A percentile compares a stretch with the other conserved stretches of the same genome.
Conservation (phyloP, 2,113 vertebrate genomes). For the Oryzias javanicus region DNA sequence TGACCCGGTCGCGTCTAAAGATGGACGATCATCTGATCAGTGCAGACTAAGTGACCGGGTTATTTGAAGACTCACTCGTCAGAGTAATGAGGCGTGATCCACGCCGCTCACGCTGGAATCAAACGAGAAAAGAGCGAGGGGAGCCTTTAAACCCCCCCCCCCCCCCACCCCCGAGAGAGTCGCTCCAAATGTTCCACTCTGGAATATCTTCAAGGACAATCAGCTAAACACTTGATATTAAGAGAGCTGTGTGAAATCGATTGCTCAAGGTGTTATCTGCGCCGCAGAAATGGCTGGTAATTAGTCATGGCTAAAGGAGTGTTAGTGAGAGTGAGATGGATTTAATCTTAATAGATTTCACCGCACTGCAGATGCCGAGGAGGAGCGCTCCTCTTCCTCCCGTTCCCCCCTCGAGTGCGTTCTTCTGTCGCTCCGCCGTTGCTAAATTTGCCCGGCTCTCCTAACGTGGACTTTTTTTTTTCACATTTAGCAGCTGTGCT, state of each 20-base stretch:
- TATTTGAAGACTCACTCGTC: constrained; percentile 52
- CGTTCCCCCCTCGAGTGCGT: constrained; percentile 5
- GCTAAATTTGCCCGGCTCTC: constrained; percentile 30
- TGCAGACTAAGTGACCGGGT: constrained; percentile 29
- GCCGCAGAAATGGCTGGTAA: constrained; percentile 64
- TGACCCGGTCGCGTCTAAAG: no score
- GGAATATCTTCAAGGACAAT: constrained; percentile 76
- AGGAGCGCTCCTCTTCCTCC: constrained; percentile 3
- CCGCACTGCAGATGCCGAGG: constrained; percentile 65
- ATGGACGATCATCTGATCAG: constrained; percentile 31
- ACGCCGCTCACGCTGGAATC: constrained; percentile 14
- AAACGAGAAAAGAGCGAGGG: constrained; percentile 11
- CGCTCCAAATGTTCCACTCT: constrained; percentile 58
- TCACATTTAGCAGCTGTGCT: constrained; percentile 17
- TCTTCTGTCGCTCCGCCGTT: constrained; percentile 21
- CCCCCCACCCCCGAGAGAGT: constrained; percentile 31
- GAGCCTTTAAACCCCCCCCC: constrained; percentile 26
- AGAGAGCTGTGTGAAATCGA: constrained; percentile 71
- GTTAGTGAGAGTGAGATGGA: constrained; percentile 58
- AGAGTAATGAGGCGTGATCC: constrained; percentile 52
- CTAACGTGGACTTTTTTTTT: constrained; percentile 7
- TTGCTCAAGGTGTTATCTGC: constrained; percentile 72
- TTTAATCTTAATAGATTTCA: constrained; percentile 73
- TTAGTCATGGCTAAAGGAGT: constrained; percentile 74
- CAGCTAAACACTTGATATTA: constrained; percentile 76